Evolutionary conservation across 2,113 vertebrate species (phyloP).

Genomic region (Capreolus pygargus): DNA sequence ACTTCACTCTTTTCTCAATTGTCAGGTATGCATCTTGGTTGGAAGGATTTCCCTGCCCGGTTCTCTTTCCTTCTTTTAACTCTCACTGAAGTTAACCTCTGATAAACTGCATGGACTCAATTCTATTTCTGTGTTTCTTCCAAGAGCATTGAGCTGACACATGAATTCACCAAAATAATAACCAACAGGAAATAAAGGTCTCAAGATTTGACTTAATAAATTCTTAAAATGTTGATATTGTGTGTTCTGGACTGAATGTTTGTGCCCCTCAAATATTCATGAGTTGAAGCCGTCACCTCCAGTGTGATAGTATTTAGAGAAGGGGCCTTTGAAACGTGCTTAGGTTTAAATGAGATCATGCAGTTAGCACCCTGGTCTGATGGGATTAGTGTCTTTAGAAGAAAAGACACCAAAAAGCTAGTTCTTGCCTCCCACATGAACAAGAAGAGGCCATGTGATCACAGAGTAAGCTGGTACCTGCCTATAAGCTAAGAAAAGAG

Average conservation of each 20-base stretch:
- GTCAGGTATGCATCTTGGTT: neutral
- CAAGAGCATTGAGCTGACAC: neutral
- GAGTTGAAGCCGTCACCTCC: neutral
- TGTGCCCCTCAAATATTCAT: neutral
- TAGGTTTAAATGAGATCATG: neutral
- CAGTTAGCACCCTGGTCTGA: neutral
- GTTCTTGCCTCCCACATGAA: neutral
- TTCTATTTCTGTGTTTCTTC: neutral
- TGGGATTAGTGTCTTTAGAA: neutral
- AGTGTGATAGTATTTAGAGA: neutral
- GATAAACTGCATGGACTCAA: neutral
- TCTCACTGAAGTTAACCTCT: neutral
- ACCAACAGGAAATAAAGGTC: neutral
- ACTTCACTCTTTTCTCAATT: neutral
- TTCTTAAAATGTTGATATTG: neutral
- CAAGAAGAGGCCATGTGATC: neutral
- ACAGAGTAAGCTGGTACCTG: neutral
- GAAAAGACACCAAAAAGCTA: neutral
- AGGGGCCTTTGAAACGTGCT: neutral
- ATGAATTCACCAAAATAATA: neutral
- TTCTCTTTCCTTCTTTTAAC: neutral
- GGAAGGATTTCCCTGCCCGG: neutral
- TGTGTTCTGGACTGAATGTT: neutral
- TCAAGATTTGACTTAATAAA: neutral
- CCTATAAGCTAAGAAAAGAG: neutral